These are phyloP conservation scores for Metopolophium dirhodum DNA, from an alignment of 1,140 invertebrate genomes.

Conservation along the genomic window DNA sequence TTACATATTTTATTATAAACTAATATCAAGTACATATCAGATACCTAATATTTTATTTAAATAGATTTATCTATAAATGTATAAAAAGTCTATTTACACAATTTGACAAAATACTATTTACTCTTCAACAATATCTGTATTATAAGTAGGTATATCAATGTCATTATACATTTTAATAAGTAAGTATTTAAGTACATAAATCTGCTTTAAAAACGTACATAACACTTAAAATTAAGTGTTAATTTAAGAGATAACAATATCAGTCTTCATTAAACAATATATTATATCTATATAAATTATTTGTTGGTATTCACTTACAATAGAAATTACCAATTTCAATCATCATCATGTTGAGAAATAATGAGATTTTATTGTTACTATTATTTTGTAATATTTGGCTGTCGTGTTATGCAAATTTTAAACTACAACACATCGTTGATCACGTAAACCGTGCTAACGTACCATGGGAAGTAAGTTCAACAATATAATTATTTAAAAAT, in stretches of 20 bases:
- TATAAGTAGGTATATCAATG: background rate
- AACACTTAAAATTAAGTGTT: background rate
- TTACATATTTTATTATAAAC: background rate
- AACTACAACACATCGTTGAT: background rate
- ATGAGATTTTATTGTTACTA: background rate
- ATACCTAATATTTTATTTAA: constrained; percentile 9
- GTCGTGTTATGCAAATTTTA: background rate
- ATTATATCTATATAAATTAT: background rate
- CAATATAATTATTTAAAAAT: background rate
- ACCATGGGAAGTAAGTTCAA: constrained; percentile 22
- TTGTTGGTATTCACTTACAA: background rate
- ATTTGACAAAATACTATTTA: background rate
- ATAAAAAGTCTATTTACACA: background rate
- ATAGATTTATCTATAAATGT: background rate
- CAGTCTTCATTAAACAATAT: background rate
- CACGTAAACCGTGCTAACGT: constrained; percentile 25
- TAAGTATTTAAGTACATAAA: background rate
- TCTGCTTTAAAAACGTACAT: background rate
- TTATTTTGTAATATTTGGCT: background rate
- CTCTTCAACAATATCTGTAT: background rate
- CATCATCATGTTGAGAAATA: background rate
- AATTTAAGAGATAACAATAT: constrained; percentile 1
- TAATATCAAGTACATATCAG: background rate
- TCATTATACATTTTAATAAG: background rate
- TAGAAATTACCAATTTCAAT: background rate